Base-by-base conservation (phyloP, 2,113 vertebrate species). In the Boleophthalmus pectinirostris region DNA sequence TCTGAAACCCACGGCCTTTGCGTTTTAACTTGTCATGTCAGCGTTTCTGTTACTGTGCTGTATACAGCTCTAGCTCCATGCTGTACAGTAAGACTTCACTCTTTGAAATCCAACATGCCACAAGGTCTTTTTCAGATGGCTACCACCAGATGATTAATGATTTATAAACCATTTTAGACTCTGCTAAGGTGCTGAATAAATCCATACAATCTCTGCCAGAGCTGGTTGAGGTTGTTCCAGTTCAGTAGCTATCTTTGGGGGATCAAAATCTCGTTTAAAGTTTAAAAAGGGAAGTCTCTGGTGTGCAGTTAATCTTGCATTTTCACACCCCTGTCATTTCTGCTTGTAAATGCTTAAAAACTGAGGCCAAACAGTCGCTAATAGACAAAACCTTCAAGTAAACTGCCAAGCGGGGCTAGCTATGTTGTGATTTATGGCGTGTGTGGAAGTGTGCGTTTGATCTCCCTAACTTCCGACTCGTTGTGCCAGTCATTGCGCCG, bases 401-500 rank as follows among this genome's bases (percentile, higher is more conserved):
- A 74, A 69, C 73, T 79, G 74, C 58, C 60, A 81, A 75, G 12
- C 33, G 33, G 25, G 67, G 57, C 68, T 64, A 45, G 61, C 75
- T 78, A 73, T 72, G 69, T 78, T 74, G 61, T 80, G 77, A 80
- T 82, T 77, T 72, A 29, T 73, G 67, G 65, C n/a, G 38, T 61
- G 47, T 77, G 82, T 46, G 72, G 58, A 81, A 71, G 38, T 53
- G 74, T 72, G 23, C 25, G 65, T 90, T 88, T 88, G 82, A 86
- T 87, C 72, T 76, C 18, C 43, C 66, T 79, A 87, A 82, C 76
- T 88, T 84, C 11, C 25, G 79, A 78, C 85, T 85, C 83, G 85
- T 84, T 83, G 82, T 88, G 89, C 88, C 86, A 88, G 77, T 90
- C 82, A 88, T 68, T 88, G 47, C 16, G 18, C 68, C 53, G 67